Conservation (phyloP, 1,140 invertebrate genomes). For the Ridgeia piscesae region DNA sequence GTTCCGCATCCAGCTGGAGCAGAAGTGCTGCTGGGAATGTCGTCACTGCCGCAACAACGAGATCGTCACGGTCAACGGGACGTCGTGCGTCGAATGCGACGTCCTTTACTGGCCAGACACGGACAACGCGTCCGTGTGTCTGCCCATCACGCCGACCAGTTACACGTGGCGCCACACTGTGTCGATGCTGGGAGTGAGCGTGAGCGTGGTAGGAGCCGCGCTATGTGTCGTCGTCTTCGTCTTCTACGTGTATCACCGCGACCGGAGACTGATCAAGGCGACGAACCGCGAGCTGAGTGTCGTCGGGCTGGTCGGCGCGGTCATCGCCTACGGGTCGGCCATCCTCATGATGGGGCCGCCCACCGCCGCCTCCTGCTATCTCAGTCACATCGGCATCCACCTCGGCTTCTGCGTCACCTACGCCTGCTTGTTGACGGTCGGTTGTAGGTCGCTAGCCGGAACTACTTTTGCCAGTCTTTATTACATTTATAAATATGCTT, state of each 20-base stretch:
- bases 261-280: conserved; percentile 46
- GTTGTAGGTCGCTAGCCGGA: too few relatives aligned
- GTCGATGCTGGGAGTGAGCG: conserved; percentile 57
- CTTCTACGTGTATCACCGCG: conserved; percentile 34
- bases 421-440: conserved; percentile 10
- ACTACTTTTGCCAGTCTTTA: too few relatives aligned
- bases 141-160: conserved; percentile 18
- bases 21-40: conserved; percentile 23
- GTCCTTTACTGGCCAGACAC: conserved; percentile 20
- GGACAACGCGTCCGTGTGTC: conserved; percentile 12
- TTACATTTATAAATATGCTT: too few relatives aligned
- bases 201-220: conserved; percentile 58
- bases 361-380: conserved; percentile 48
- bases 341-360: conserved; percentile 51
- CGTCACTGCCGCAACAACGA: conserved; percentile 14
- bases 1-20: not conserved
- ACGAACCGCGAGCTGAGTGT: conserved; percentile 41
- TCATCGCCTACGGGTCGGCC: conserved; percentile 35
- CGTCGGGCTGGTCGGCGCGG: conserved; percentile 39
- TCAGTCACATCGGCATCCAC: conserved; percentile 19
- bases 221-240: conserved; percentile 27
- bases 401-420: conserved; percentile 16
- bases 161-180: conserved; percentile 36
- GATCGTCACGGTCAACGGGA: not conserved
- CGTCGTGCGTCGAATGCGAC: conserved; percentile 15